Conservation (phyloP, 2,797 vertebrate species). For the Nasua narica region DNA sequence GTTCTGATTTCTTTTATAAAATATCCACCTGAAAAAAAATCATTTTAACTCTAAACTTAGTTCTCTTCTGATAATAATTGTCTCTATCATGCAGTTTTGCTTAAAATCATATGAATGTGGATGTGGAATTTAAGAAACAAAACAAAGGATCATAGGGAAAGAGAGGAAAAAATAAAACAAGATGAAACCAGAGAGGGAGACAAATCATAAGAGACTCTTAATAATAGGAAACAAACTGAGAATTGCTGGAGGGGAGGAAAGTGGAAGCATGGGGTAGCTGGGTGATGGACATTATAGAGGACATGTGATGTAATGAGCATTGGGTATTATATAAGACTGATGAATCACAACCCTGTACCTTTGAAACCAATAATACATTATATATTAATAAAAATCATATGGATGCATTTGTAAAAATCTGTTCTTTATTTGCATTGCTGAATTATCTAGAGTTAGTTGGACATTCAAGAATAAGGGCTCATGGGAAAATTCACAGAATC, state of each 20-base stretch:
- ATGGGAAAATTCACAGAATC: neutral
- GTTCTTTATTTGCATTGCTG: neutral
- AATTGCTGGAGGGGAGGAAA: neutral
- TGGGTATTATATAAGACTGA: neutral
- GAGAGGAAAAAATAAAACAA: neutral
- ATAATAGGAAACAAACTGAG: neutral
- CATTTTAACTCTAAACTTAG: neutral
- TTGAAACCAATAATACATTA: neutral
- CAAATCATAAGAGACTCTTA: neutral
- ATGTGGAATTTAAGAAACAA: neutral
- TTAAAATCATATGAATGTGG: neutral
- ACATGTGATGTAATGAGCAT: neutral
- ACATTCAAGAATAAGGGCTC: neutral
- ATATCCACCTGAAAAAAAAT: neutral
- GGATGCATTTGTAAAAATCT: neutral
- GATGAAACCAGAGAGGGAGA: neutral
- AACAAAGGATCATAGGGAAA: neutral
- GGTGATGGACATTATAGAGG: neutral
- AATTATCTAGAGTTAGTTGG: neutral
- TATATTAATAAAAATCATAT: neutral
- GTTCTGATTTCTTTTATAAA: neutral
- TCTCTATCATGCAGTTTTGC: neutral
- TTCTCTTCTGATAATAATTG: slow-evolving; percentile 1
- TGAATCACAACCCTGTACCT: neutral
- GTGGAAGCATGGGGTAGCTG: too few relatives aligned